A percentile compares a stretch with the other conserved stretches of the same genome.
Conservation (phyloP, 2,888 invertebrate species). For the Dasypolia templi region DNA sequence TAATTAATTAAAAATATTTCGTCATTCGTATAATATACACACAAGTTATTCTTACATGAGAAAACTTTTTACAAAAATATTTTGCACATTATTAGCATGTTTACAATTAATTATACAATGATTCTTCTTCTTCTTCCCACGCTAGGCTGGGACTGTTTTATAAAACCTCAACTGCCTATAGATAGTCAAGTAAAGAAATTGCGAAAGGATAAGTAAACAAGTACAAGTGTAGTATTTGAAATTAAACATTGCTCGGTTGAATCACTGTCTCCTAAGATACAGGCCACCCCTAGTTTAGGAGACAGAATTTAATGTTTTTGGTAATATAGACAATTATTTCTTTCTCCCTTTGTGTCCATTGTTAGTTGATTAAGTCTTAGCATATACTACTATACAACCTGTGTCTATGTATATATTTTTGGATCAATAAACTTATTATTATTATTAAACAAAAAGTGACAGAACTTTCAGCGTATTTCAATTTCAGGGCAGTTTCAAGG, state of each 20-base stretch:
- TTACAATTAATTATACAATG: constrained; percentile 45
- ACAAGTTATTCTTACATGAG: constrained; percentile 30
- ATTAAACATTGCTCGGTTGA: too few relatives aligned
- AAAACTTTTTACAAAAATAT: constrained; percentile 28
- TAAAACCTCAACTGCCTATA: constrained; percentile 13
- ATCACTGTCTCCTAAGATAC: too few relatives aligned
- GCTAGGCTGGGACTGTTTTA: constrained; percentile 17
- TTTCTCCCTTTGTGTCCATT: too few relatives aligned
- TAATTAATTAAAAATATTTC: constrained; percentile 37
- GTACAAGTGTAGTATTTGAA: constrained; percentile 36
- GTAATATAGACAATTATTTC: too few relatives aligned
- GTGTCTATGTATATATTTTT: too few relatives aligned
- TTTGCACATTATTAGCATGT: constrained; percentile 36
- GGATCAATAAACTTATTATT: too few relatives aligned
- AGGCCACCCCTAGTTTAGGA: too few relatives aligned
- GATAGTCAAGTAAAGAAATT: constrained; percentile 23
- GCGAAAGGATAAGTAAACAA: constrained; percentile 39
- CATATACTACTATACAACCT: too few relatives aligned
- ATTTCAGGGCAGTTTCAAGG: constrained; percentile 31
- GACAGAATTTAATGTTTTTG: too few relatives aligned
- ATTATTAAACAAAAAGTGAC: constrained; percentile 8
- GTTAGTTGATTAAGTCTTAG: too few relatives aligned
- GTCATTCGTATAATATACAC: constrained; percentile 37
- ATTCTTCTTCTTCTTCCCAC: constrained; percentile 13
- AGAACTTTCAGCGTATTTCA: constrained; percentile 2